phyloP scores from a whole-genome alignment of 2,113 vertebrate genomes.

The Microtus oregoni region DNA sequence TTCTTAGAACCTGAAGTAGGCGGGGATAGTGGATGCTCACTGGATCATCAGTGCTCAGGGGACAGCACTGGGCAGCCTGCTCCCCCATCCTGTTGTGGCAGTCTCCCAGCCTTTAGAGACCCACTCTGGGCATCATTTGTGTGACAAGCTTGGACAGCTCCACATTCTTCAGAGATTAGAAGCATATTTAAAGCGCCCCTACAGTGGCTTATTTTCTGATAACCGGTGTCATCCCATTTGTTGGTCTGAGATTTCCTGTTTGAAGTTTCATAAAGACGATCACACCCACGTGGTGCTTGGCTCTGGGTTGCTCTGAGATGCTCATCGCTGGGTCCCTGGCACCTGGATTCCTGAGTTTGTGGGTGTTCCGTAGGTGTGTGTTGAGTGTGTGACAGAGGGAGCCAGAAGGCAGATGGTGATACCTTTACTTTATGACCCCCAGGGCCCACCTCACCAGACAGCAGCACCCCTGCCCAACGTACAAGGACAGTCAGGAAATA shows the following conservation, averaged over 20 bases:
- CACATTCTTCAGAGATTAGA: neutral
- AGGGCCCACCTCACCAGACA: neutral
- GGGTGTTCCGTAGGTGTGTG: neutral
- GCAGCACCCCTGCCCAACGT: neutral
- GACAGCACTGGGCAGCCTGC: neutral
- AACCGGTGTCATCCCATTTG: neutral
- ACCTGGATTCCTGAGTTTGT: too few relatives aligned
- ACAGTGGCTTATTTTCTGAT: neutral
- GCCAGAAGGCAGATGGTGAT: neutral
- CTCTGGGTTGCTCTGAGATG: neutral
- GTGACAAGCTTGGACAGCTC: neutral
- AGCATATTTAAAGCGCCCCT: neutral
- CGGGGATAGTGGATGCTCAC: too few relatives aligned
- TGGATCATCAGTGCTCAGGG: neutral
- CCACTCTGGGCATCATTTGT: neutral
- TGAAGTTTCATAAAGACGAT: neutral
- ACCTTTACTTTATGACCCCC: neutral
- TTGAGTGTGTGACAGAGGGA: neutral
- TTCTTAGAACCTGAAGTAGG: neutral
- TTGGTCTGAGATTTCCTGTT: neutral
- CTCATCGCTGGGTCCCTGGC: too few relatives aligned
- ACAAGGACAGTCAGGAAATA: neutral
- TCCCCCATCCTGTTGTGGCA: neutral
- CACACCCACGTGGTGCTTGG: neutral
- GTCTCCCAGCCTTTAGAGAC: accelerated